Evolutionary conservation across 2,797 vertebrate genomes (phyloP).

Genomic region (Bufotes viridis): DNA sequence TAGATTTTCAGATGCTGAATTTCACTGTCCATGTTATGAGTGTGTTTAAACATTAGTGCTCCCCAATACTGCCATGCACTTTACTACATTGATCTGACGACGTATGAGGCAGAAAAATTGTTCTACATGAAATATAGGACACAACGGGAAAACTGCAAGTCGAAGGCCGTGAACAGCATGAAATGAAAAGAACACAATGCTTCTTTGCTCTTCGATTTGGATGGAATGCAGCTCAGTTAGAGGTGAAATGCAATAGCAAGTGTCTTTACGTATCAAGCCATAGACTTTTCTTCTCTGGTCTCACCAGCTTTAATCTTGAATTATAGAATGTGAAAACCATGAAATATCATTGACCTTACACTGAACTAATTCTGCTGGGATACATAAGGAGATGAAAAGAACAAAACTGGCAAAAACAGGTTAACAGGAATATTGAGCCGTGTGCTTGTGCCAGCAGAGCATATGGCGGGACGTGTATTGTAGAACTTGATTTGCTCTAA

Average conservation of each 20-base stretch:
- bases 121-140: neutral
- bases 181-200: neutral
- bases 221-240: neutral
- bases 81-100: neutral
- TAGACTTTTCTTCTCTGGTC: conserved; percentile 5
- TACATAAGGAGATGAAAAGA: conserved; percentile 9
- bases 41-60: neutral
- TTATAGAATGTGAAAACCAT: conserved; percentile 33
- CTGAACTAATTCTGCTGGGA: conserved; percentile 18
- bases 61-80: neutral
- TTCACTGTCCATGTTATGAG: neutral
- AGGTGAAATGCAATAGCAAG: neutral
- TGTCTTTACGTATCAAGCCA: conserved; percentile 5
- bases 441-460: conserved; percentile 20
- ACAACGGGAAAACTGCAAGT: neutral
- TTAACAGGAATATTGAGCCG: conserved; percentile 1
- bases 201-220: neutral
- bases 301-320: neutral
- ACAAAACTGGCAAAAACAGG: conserved; percentile 11
- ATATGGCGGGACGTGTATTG: conserved; percentile 14
- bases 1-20: neutral
- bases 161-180: neutral
- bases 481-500: conserved; percentile 46
- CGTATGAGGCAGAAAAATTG: neutral
- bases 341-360: conserved; percentile 10